Evolutionary conservation across 2,113 vertebrate species (phyloP).

Genomic region (Perca schrenkii): DNA sequence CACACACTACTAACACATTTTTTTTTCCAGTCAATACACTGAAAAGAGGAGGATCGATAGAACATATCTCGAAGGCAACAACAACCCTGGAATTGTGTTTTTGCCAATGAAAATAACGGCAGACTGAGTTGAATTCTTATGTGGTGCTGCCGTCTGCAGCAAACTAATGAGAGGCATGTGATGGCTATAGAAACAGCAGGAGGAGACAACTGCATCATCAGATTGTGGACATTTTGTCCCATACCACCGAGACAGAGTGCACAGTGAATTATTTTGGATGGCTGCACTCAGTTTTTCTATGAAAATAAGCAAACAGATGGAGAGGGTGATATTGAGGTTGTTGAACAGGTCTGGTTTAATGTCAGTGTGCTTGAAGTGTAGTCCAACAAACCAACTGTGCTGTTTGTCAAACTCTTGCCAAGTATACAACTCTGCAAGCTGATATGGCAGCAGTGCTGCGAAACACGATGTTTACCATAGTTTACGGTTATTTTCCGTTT

Average conservation of each 20-base stretch:
- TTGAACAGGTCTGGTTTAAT: conserved; percentile 30
- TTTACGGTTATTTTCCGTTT: conserved; percentile 22
- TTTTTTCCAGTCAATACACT: conserved; percentile 9
- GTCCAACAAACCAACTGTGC: conserved; percentile 13
- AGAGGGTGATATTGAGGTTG: conserved; percentile 34
- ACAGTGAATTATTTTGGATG: conserved; percentile 41
- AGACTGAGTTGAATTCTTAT: conserved; percentile 27
- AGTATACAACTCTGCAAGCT: conserved; percentile 4
- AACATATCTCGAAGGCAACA: conserved; percentile 38
- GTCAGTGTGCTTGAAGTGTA: conserved; percentile 29
- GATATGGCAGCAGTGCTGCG: conserved; percentile 16
- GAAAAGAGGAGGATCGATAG: conserved; percentile 41
- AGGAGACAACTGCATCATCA: conserved; percentile 60
- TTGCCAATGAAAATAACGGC: conserved; percentile 16
- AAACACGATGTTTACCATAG: conserved; percentile 13
- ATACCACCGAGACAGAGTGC: neutral
- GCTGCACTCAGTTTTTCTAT: conserved; percentile 17
- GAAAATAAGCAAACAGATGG: conserved; percentile 33
- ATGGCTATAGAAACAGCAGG: conserved; percentile 42
- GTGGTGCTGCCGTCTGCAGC: conserved; percentile 30
- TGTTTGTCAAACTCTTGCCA: conserved; percentile 34
- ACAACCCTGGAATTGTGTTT: conserved; percentile 4
- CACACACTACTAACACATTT: neutral
- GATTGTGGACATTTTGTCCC: conserved; percentile 44
- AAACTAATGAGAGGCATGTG: conserved; percentile 49